A percentile compares a stretch with the other conserved stretches of the same genome.
phyloP scores from a whole-genome alignment of 2,113 vertebrate genomes.

The Promerops cafer region DNA sequence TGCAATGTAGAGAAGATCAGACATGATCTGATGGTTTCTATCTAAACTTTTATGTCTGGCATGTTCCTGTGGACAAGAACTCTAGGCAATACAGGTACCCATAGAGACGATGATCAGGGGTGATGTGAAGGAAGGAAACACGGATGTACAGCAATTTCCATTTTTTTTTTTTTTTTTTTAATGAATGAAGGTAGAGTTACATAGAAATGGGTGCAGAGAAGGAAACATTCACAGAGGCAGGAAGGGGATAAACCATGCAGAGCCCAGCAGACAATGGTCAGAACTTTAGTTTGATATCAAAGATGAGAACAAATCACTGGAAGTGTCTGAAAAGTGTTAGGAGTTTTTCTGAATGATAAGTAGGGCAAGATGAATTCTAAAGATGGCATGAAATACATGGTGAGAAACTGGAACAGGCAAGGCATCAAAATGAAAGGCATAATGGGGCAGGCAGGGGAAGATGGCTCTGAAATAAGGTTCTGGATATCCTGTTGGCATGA shows the following conservation, averaged over 20 bases:
- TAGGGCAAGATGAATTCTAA: neutral
- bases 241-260: neutral
- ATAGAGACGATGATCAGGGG: neutral
- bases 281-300: neutral
- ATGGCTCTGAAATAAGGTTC: neutral
- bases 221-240: neutral
- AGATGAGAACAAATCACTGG: neutral
- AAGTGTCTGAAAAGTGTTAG: neutral
- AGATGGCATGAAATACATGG: neutral
- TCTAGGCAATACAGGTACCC: neutral
- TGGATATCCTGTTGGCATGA: neutral
- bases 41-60: neutral
- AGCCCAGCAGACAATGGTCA: neutral
- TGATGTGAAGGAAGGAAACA: neutral
- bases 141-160: neutral
- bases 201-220: neutral
- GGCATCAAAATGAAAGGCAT: neutral
- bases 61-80: neutral
- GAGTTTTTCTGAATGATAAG: neutral
- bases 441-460: accelerated
- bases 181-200: neutral
- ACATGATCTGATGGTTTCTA: neutral
- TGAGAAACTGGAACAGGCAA: neutral
- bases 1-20: neutral
- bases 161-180: neutral